phyloP scores from a whole-genome alignment of 2,888 invertebrate species.

The Acanthosepion lycidas region DNA sequence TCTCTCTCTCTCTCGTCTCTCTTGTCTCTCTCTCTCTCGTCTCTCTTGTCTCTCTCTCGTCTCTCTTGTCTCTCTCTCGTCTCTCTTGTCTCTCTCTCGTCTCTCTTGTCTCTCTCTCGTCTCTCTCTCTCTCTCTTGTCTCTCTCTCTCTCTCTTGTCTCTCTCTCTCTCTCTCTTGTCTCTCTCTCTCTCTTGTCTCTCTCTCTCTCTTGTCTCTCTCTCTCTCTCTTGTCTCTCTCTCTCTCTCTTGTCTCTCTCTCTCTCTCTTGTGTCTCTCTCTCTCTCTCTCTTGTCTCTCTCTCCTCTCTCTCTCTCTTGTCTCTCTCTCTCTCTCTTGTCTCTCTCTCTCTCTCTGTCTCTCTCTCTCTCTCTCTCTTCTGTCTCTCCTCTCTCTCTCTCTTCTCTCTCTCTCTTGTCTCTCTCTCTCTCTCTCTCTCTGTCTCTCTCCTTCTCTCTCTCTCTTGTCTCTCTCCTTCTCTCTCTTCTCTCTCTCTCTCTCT shows the following conservation, averaged over 20 bases:
- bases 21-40: background rate
- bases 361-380: background rate
- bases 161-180: background rate
- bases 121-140: background rate
- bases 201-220: too few species aligned
- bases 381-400: too few species aligned
- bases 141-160: background rate
- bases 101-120: background rate
- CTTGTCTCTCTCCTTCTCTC: background rate
- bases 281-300: too few species aligned
- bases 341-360: background rate
- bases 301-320: too few species aligned
- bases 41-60: too few species aligned
- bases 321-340: too few species aligned
- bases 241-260: background rate
- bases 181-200: background rate
- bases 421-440: background rate
- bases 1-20: background rate
- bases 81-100: background rate
- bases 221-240: too few species aligned
- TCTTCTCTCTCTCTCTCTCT: background rate
- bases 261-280: too few species aligned
- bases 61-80: accelerated
- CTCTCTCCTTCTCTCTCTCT: background rate
- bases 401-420: accelerated